A percentile compares a stretch with the other conserved stretches of the same genome.
These are phyloP conservation scores for Drosophila ercepeae DNA, from an alignment of 1,140 invertebrate genomes.

Conservation along the genomic window DNA sequence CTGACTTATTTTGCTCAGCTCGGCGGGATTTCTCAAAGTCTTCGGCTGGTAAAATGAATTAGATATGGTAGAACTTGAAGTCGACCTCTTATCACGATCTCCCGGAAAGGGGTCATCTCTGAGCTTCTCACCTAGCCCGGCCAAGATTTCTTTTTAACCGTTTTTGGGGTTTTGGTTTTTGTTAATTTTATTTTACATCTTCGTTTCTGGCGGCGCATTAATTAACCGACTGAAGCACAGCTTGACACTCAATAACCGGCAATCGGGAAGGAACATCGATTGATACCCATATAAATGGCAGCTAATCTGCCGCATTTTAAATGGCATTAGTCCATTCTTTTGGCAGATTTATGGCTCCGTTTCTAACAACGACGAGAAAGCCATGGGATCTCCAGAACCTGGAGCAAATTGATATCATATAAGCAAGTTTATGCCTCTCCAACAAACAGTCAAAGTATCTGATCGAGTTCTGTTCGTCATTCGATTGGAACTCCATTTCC, in stretches of 20 bases:
- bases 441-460: conserved; percentile 6
- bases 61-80: conserved; percentile 7
- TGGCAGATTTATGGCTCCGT: conserved; percentile 60
- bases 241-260: conserved; percentile 47
- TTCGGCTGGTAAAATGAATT: not conserved
- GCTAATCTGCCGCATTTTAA: conserved; percentile 64
- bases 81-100: conserved; percentile 42
- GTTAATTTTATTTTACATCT: conserved; percentile 46
- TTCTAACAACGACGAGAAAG: conserved; percentile 39
- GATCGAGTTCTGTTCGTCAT: conserved; percentile 12
- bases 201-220: conserved; percentile 52
- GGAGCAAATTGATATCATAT: conserved; percentile 52
- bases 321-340: conserved; percentile 56
- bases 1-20: not conserved
- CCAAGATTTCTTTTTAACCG: conserved; percentile 61
- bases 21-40: conserved; percentile 18
- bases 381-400: conserved; percentile 35
- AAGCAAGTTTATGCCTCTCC: conserved; percentile 35
- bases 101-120: conserved; percentile 49
- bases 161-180: conserved; percentile 36
- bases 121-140: conserved; percentile 9
- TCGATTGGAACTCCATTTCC: conserved; percentile 15
- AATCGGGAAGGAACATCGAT: conserved; percentile 40
- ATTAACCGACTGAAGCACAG: conserved; percentile 42
- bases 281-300: conserved; percentile 75